A percentile compares a stretch with the other conserved stretches of the same genome.
phyloP scores from a whole-genome alignment of 2,113 vertebrate genomes.

The Rhea americana region DNA sequence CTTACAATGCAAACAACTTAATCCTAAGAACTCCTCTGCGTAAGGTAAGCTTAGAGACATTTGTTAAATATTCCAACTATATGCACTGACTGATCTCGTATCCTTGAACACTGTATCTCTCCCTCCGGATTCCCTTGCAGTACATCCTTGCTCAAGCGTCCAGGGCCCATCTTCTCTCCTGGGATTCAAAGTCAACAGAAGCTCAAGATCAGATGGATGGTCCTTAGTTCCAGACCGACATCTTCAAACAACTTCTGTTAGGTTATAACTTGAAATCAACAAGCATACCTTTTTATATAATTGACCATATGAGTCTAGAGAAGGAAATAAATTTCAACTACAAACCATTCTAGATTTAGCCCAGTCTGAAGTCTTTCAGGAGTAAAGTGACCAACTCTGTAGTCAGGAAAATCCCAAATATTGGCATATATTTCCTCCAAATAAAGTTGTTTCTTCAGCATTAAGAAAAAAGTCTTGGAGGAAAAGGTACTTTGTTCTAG shows the following conservation, averaged over 20 bases:
- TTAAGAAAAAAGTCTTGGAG: not conserved
- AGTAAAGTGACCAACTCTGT: not conserved
- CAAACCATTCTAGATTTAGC: not conserved
- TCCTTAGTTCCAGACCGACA: not conserved
- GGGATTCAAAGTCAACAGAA: not conserved
- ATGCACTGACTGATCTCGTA: rapidly evolving
- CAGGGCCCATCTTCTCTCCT: not conserved
- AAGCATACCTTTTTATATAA: not conserved
- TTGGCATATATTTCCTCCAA: not conserved
- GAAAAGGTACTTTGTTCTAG: not conserved
- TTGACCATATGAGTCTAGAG: not conserved
- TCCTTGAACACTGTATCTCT: not conserved
- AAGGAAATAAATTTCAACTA: not conserved
- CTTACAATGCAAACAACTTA: not conserved
- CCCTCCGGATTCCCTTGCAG: rapidly evolving
- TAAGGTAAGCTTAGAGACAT: not conserved
- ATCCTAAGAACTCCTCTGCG: no score
- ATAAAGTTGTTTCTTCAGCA: not conserved
- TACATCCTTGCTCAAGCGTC: not conserved
- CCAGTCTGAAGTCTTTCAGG: not conserved
- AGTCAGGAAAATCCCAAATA: not conserved
- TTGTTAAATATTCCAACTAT: no score
- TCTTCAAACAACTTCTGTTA: not conserved
- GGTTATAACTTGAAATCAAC: not conserved
- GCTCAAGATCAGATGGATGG: not conserved